Base-by-base conservation (phyloP, 37 sponge, comb jelly and placozoan genomes). In the Aphrocallistes beatrix region DNA sequence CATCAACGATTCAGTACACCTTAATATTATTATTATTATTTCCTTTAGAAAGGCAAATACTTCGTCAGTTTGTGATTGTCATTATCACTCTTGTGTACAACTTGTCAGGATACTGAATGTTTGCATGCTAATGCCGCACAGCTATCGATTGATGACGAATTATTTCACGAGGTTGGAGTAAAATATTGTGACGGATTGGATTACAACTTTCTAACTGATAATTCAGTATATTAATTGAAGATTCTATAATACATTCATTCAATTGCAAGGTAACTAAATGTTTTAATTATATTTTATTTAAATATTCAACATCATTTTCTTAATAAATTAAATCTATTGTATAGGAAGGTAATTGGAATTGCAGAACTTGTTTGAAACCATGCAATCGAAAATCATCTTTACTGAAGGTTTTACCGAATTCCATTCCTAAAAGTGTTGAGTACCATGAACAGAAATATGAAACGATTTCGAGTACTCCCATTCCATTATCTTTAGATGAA, bases 311-410 rank as follows among this genome's bases (percentile, higher is more conserved):
- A 42, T 42, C 13, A 42, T 6, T 42, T 42, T 16, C 13, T 42
- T 42, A 42, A 42, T 42, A 16, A 42, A 6, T 42, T 16, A 13
- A 42, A 42, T 60, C n/a, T 25, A 60, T 60, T 60, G n/a, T n/a
- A n/a, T 60, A 60, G 75, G 75, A 60, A 60, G 75, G 17, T 60
- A 60, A 60, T 60, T 60, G 75, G 75, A 25, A 60, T 30, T 60
- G 75, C 8, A 60, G n/a, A 60, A 21, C 75, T 60, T 60, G 45
- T 42, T 60, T 60, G 34, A 60, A 25, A 30, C n/a, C 75, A 60
- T 32, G 75, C 8, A 60, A 3, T 32, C 10, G 75, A 25, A 60
- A 60, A 60, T 60, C 75, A 60, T 19, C 75, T 6, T 60, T 60
- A 19, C 75, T 60, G 32, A 60, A 60, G 75, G n/a, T 60, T 21